Conservation (phyloP, 2,113 vertebrate species). For the Anseranas semipalmata region DNA sequence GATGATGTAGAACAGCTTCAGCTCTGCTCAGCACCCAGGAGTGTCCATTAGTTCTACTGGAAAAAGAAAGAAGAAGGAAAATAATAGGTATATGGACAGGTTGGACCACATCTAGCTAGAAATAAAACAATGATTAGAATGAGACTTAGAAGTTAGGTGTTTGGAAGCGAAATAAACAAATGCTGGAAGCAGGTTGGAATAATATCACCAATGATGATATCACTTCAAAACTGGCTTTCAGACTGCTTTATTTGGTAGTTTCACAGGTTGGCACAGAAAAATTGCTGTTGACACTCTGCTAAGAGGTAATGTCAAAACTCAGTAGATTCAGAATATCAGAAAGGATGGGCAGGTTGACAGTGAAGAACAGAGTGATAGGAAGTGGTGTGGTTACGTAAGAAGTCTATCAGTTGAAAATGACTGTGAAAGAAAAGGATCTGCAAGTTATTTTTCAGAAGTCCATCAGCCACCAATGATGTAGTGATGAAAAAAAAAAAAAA, state of each 20-base stretch:
- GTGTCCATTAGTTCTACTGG: neutral
- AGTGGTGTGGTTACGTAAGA: neutral
- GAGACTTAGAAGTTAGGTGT: neutral
- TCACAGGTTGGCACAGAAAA: neutral
- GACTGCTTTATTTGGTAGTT: neutral
- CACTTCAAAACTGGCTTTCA: neutral
- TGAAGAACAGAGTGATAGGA: neutral
- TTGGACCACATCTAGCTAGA: neutral
- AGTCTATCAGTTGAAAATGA: neutral
- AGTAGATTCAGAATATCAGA: neutral
- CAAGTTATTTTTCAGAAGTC: neutral
- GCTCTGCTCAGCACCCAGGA: neutral
- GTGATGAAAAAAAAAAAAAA: neutral
- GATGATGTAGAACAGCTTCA: neutral
- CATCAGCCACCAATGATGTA: fast-evolving
- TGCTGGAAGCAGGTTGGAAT: neutral
- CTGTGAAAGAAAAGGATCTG: neutral
- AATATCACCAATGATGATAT: neutral
- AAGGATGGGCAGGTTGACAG: neutral
- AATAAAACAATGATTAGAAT: neutral
- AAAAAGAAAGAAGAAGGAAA: neutral
- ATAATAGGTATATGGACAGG: neutral
- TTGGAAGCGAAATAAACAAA: neutral
- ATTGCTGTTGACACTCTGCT: neutral
- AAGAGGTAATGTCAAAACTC: neutral